Evolutionary conservation across 2,113 vertebrate species (phyloP), one percentile per base, ranked within the genome.

Genomic region (Cyanistes caeruleus): DNA sequence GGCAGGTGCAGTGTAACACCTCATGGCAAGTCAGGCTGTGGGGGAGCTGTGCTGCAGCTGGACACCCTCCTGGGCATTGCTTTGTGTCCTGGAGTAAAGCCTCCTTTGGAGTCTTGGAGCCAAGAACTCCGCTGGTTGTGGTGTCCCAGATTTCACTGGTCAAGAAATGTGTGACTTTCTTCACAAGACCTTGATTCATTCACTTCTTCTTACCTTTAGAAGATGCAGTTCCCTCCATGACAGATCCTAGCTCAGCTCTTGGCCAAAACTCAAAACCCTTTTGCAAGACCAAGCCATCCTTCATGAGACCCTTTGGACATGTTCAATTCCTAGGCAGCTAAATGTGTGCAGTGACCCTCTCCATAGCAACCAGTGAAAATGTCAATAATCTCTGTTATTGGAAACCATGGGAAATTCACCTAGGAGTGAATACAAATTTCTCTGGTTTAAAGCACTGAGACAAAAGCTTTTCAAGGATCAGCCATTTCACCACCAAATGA

Each of bases 381-480:
- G 13, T 59, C 46, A 58, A 52, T 87, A 49, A 83, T 69, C 28
- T 56, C 77, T 77, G 31, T 33, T 82, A 43, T 3, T 94, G 62
- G 35, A 72, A 93, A 73, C 37, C 25, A 27, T 7, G 11, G 59
- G 59, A 51, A n/a, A 21, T 44, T 63, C 63, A 69, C 27, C 10
- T 48, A 69, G 13, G 22, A 77, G 11, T 28, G 17, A 91, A 85
- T 51, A 73, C 25, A 73, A 39, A 77, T 87, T 94, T 87, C 51
- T 53, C 24, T 85, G 81, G 25, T 74, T 95, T 91, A 87, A 39
- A 53, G 49, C 62, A 60, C 63, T 70, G 48, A 90, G 67, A 94
- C 70, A 94, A 95, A 93, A 93, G 67, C 21, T 90, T 92, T 89
- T 56, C 62, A 56, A 67, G 59, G 43, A 83, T 85, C 43, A 91